A percentile compares a stretch with the other conserved stretches of the same genome.
Conservation (phyloP, 2,113 vertebrate species). For the Cheirogaleus medius region DNA sequence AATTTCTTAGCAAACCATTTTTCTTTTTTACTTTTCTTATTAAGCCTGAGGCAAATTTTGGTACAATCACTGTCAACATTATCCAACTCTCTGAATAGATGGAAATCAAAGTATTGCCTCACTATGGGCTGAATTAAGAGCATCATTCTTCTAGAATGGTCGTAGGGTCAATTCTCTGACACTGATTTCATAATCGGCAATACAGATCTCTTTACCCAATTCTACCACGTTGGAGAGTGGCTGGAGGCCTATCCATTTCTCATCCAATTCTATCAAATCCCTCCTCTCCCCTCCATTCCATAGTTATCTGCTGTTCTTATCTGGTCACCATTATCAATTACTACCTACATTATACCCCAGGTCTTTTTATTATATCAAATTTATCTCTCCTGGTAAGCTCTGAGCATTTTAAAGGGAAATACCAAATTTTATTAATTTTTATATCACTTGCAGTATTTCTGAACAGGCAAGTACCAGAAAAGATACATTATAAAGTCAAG, state of each 20-base stretch:
- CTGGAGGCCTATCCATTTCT: neutral
- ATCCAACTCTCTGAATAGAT: neutral
- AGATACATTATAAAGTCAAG: neutral
- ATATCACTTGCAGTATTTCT: neutral
- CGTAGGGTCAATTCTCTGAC: neutral
- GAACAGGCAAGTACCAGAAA: neutral
- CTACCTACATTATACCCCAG: neutral
- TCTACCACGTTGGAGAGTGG: neutral
- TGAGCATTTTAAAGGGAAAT: neutral
- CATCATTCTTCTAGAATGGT: neutral
- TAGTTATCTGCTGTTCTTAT: neutral
- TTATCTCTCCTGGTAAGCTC: neutral
- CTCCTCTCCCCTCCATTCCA: neutral
- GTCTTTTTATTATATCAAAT: neutral
- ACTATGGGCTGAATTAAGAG: neutral
- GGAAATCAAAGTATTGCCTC: neutral
- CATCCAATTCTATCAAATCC: neutral
- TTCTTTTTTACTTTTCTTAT: neutral
- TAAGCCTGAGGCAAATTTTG: neutral
- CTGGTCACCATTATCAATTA: neutral
- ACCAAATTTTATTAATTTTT: constrained; percentile 2
- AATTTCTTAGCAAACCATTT: neutral
- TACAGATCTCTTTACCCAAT: neutral
- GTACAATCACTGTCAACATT: neutral
- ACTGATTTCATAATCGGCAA: neutral